These are phyloP conservation scores for Papilio machaon DNA, from an alignment of 1,140 invertebrate species.

Conservation along the genomic window DNA sequence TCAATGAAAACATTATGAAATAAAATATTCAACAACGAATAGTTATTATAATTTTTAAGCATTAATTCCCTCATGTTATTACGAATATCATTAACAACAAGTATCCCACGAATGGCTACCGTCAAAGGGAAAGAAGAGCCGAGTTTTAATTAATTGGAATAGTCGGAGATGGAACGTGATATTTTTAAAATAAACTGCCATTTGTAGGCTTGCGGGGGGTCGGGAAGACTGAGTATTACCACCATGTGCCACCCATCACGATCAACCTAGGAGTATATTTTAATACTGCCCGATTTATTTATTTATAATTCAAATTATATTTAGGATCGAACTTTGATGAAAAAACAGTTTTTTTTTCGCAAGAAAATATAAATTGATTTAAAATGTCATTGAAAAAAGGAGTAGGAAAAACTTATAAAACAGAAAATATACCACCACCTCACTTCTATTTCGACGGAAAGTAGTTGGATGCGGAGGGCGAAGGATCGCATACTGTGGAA, in stretches of 20 bases:
- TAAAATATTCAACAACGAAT: not conserved
- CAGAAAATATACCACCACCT: too few species aligned
- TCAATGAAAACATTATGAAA: conserved; percentile 4
- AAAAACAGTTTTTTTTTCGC: too few species aligned
- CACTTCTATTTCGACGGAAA: too few species aligned
- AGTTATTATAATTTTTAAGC: conserved; percentile 14
- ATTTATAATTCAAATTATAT: not conserved
- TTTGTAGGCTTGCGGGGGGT: conserved; percentile 48
- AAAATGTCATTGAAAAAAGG: too few species aligned
- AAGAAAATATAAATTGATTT: too few species aligned
- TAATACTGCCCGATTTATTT: not conserved
- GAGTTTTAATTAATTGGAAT: conserved; percentile 70
- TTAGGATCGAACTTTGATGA: too few species aligned
- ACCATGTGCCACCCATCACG: conserved; percentile 47
- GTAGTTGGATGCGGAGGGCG: too few species aligned
- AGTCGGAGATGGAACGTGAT: conserved; percentile 64
- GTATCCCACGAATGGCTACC: conserved; percentile 61
- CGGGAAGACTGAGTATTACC: conserved; percentile 1
- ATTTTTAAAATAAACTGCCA: conserved; percentile 66
- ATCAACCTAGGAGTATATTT: not conserved
- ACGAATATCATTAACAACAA: conserved; percentile 39
- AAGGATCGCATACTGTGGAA: too few species aligned
- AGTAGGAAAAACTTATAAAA: too few species aligned
- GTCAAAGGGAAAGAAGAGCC: conserved; percentile 47
- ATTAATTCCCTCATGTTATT: conserved; percentile 30